Evolutionary conservation across 2,113 vertebrate genomes (phyloP), one percentile per base, ranked within the genome.

Genomic region (Hippocampus zosterae): DNA sequence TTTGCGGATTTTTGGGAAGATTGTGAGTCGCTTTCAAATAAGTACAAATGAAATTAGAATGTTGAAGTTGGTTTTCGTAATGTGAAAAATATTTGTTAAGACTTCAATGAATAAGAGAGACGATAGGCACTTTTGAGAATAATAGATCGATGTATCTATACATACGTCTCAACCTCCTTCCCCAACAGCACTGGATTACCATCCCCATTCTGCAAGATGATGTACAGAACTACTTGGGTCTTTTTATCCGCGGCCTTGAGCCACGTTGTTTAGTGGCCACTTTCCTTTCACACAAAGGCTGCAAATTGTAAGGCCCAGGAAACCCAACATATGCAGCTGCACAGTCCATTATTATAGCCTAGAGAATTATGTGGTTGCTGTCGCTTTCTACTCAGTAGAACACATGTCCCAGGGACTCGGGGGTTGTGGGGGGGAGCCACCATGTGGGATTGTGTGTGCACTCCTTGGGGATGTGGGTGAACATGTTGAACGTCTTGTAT

Each of bases 331-430:
- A 37, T 46, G 12, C 63, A 65, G 62, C 62, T 65, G 62, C 41
- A 25, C 41, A 7, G n/a, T 46, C 41, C 23, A 25, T 65, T 42
- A 46, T 65, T 65, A 46, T 64, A 5, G 71, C 77, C 81, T 59
- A 78, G 50, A 42, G 72, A 80, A 84, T 74, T 72, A 72, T 84
- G 63, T 21, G 67, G 78, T 23, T 25, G 72, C 55, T 50, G 78
- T 84, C 76, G 78, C 80, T 86, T 88, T 89, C 89, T 87, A 80
- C 81, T 27, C 60, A 48, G 74, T 78, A 77, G 84, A 74, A 79
- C 82, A 52, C 50, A 79, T 89, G 87, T 73, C 78, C 69, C 71
- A 87, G 69, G 73, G 82, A 86, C 81, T 80, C n/a, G 8, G 70
- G 81, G 81, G 84, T 83, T 37, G 0, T 1, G 1, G 33, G 82